Percentiles rank a stretch among this genome's conserved stretches.
Evolutionary conservation across 1,140 invertebrate genomes (phyloP).

Genomic region (Eurosta solidaginis): DNA sequence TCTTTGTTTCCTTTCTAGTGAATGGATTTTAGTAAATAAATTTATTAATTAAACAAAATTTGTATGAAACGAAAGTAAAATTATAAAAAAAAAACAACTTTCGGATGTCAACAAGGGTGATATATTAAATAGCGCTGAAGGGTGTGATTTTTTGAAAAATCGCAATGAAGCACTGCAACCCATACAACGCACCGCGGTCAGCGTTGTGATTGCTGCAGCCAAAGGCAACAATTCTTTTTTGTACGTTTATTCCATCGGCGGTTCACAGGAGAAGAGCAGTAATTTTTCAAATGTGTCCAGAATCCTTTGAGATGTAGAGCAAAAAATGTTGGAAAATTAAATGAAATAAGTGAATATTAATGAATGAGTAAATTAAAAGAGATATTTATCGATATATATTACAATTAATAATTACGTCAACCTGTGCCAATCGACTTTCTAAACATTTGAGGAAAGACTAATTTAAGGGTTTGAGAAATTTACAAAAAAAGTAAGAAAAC

Average conservation of each 20-base stretch:
- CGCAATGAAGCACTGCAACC: neutral
- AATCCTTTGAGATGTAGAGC: constrained; percentile 8
- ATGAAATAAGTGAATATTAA: neutral
- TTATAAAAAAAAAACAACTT: no score
- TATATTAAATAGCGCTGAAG: no score
- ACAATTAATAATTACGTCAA: neutral
- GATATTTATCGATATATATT: neutral
- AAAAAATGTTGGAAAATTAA: neutral
- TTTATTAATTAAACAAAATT: no score
- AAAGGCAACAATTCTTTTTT: neutral
- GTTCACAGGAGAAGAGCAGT: neutral
- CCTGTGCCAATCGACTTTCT: neutral
- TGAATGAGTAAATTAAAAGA: neutral
- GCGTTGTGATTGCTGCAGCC: neutral
- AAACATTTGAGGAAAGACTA: neutral
- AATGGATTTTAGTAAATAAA: no score
- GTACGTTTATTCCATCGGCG: neutral
- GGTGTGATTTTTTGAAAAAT: neutral
- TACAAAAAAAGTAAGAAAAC: neutral
- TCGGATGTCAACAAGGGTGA: no score
- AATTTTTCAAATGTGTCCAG: neutral
- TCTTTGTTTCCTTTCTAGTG: no score
- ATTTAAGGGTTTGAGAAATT: neutral
- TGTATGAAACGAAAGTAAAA: no score
- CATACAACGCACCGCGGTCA: neutral